phyloP scores from a whole-genome alignment of 2,113 vertebrate genomes.

The Casuarius casuarius region DNA sequence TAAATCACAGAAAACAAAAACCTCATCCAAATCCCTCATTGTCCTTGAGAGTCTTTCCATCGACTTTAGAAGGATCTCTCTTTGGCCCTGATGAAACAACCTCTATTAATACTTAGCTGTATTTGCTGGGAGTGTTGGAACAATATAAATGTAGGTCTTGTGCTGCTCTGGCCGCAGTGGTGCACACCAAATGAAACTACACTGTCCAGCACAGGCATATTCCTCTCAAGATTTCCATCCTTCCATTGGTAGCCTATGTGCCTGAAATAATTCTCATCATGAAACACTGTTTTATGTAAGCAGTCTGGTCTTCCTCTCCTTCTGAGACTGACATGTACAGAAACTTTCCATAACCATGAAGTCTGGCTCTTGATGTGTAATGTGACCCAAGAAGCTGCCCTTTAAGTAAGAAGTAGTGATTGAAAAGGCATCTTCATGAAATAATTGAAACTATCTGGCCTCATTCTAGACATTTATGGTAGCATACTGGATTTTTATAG shows the following conservation, averaged over 20 bases:
- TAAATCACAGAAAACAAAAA: neutral
- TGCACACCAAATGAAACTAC: neutral
- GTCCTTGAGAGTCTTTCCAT: neutral
- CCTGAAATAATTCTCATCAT: neutral
- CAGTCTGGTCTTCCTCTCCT: neutral
- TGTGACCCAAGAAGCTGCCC: conserved; percentile 18
- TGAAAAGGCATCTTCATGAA: conserved; percentile 64
- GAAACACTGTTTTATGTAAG: conserved; percentile 1
- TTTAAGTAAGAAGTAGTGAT: conserved; percentile 26
- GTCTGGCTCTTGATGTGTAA: conserved; percentile 17
- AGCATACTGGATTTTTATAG: conserved; percentile 17
- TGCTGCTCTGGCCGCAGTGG: neutral
- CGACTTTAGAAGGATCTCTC: neutral
- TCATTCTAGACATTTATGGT: conserved; percentile 52
- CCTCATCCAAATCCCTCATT: neutral
- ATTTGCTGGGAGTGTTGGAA: neutral
- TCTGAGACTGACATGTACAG: neutral
- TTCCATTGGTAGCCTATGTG: neutral
- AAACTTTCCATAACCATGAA: conserved; percentile 26
- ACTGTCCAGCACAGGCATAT: neutral
- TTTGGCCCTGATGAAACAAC: neutral
- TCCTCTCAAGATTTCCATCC: neutral
- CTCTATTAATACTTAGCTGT: neutral
- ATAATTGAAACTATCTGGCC: conserved; percentile 58
- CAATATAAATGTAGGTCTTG: neutral